A percentile compares a stretch with the other conserved stretches of the same genome.
phyloP scores from a whole-genome alignment of 2,888 invertebrate species.

The Rhaphigaster nebulosa region DNA sequence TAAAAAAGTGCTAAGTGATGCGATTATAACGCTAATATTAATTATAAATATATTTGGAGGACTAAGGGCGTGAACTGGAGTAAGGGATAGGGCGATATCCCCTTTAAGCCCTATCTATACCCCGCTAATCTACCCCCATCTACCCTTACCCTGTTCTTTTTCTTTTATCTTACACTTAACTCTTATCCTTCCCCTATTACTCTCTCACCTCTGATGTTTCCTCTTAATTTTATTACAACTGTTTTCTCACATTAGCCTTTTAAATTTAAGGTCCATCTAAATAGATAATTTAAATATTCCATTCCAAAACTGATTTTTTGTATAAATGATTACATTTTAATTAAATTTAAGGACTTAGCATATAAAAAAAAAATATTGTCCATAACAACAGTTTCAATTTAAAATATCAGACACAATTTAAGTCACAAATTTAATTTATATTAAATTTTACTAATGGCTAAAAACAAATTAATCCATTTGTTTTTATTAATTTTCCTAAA shows the following conservation, averaged over 20 bases:
- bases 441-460: no score
- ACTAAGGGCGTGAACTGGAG: background rate
- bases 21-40: constrained; percentile 18
- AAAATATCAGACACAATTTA: no score
- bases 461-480: no score
- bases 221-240: background rate
- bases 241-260: background rate
- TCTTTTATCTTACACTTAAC: constrained; percentile 1
- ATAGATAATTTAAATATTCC: background rate
- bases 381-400: no score
- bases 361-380: no score
- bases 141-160: background rate
- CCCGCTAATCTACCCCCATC: constrained; percentile 38
- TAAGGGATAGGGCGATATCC: constrained; percentile 12
- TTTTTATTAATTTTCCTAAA: no score
- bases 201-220: background rate
- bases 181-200: constrained; percentile 2
- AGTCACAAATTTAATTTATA: no score
- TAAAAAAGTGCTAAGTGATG: background rate
- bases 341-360: no score
- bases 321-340: no score
- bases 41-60: constrained; percentile 29
- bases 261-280: background rate
- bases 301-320: no score
- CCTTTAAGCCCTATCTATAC: constrained; percentile 48